Conservation (phyloP, 1,140 invertebrate genomes). For the Carcinoscorpius rotundicauda region DNA sequence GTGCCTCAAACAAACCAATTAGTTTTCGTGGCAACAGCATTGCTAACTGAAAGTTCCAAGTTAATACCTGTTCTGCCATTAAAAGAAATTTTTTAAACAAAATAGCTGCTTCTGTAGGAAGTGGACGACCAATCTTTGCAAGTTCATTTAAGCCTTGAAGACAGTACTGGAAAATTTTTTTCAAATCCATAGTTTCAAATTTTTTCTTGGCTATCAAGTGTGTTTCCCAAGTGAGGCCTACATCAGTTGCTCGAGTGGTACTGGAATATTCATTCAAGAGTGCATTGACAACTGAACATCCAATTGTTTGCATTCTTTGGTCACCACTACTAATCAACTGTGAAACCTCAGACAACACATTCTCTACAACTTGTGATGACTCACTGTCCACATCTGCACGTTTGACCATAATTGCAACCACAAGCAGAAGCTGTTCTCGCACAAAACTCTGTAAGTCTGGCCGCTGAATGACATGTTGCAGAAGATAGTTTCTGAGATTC, state of each 20-base stretch:
- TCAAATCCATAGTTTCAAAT: conserved; percentile 65
- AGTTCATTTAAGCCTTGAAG: conserved; percentile 45
- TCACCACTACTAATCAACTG: conserved; percentile 51
- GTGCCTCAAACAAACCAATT: conserved; percentile 52
- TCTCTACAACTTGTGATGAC: conserved; percentile 47
- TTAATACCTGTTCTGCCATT: conserved; percentile 57
- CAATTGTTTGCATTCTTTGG: conserved; percentile 39
- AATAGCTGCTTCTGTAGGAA: conserved; percentile 37
- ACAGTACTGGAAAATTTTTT: conserved; percentile 60
- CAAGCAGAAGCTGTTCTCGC: conserved; percentile 38
- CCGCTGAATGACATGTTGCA: conserved; percentile 59
- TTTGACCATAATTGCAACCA: conserved; percentile 75
- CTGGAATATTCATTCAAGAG: conserved; percentile 77
- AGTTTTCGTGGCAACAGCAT: conserved; percentile 46
- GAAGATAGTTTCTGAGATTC: conserved; percentile 59
- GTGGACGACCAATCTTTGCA: conserved; percentile 39
- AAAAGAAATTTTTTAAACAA: conserved; percentile 43
- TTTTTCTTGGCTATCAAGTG: conserved; percentile 68
- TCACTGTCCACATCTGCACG: conserved; percentile 57
- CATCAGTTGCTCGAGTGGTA: conserved; percentile 68
- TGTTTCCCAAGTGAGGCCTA: conserved; percentile 72
- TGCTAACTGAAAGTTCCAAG: conserved; percentile 51
- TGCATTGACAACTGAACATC: conserved; percentile 64
- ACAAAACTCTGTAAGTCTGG: conserved; percentile 34
- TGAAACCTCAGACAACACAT: conserved; percentile 59